These are phyloP conservation scores for Pterocles gutturalis DNA, from an alignment of 2,113 vertebrate genomes.

Conservation along the genomic window DNA sequence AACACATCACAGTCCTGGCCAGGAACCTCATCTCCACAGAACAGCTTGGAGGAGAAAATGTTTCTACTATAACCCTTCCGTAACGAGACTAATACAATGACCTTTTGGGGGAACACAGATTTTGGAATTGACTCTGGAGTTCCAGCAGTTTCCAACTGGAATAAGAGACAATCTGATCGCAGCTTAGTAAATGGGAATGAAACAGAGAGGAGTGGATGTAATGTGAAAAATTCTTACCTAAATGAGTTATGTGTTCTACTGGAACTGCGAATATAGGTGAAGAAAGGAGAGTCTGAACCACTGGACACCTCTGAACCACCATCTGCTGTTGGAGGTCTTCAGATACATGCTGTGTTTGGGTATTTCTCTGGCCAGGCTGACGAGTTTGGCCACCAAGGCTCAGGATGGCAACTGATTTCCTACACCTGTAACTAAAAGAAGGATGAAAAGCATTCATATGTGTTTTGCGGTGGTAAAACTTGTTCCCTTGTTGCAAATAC, in stretches of 20 bases:
- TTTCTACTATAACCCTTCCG: neutral
- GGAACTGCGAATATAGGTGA: neutral
- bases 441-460: neutral
- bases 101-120: neutral
- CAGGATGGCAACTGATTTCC: neutral
- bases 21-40: neutral
- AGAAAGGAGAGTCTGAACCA: neutral
- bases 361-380: neutral
- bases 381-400: neutral
- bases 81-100: neutral
- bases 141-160: neutral
- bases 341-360: neutral
- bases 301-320: neutral
- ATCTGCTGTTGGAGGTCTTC: neutral
- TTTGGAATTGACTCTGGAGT: neutral
- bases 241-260: neutral
- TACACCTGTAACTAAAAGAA: neutral
- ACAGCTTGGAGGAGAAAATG: neutral
- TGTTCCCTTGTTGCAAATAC: neutral
- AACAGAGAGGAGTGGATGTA: neutral
- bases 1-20: neutral
- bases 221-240: neutral
- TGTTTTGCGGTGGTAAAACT: neutral
- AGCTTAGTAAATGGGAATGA: neutral
- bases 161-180: neutral